A percentile compares a stretch with the other conserved stretches of the same genome.
Conservation (phyloP, 2,113 vertebrate species). For the Brachyhypopomus occidentalis region DNA sequence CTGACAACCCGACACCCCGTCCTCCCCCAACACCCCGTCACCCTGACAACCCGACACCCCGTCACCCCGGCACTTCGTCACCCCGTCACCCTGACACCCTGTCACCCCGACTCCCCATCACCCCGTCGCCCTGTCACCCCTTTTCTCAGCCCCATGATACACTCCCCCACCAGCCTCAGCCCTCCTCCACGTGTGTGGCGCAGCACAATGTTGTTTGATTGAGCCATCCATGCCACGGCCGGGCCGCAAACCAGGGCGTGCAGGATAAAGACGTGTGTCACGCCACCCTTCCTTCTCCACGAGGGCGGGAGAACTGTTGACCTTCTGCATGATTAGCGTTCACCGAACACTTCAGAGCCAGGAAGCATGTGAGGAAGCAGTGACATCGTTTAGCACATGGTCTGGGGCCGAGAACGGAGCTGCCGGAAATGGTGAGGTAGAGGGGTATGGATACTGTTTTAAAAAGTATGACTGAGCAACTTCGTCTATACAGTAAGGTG, state of each 20-base stretch:
- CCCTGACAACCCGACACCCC: conserved; percentile 22
- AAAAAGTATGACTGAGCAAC: neutral
- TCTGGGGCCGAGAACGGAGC: neutral
- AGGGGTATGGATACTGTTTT: neutral
- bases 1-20: too few species aligned
- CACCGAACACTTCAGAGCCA: conserved; percentile 7
- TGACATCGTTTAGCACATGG: conserved; percentile 26
- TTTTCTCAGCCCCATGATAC: conserved; percentile 34
- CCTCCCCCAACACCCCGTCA: neutral
- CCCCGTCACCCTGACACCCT: conserved; percentile 19
- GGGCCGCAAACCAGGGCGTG: conserved; percentile 24
- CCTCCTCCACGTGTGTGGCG: conserved; percentile 53
- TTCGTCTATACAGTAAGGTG: neutral
- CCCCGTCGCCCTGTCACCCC: conserved; percentile 27
- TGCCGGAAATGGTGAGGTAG: neutral
- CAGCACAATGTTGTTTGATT: conserved; percentile 63
- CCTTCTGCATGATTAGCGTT: conserved; percentile 37
- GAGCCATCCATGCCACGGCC: conserved; percentile 49
- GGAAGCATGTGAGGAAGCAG: conserved; percentile 1
- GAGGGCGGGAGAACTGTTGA: conserved; percentile 27
- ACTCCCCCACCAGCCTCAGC: conserved; percentile 26
- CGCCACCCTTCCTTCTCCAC: conserved; percentile 26
- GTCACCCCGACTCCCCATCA: neutral
- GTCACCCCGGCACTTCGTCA: too few species aligned
- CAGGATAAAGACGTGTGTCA: conserved; percentile 31